Percentiles rank a stretch among this genome's conserved stretches.
Conservation (phyloP, 2,797 vertebrate genomes). For the Scomberomorus guttatus region DNA sequence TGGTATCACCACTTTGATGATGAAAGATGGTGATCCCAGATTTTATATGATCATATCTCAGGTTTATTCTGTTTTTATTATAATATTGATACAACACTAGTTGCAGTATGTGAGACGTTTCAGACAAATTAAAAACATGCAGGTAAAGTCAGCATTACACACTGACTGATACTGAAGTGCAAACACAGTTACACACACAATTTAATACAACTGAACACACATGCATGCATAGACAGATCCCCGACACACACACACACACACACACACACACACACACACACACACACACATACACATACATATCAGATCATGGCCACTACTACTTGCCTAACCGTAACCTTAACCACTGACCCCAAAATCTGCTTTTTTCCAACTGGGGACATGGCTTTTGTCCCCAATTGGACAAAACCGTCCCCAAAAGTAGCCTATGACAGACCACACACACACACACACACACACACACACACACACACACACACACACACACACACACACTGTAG, state of each 20-base stretch:
- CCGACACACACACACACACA: neutral
- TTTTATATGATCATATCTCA: neutral
- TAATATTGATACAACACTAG: neutral
- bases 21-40: neutral
- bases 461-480: neutral
- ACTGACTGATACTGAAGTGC: neutral
- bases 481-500: neutral
- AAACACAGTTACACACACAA: neutral
- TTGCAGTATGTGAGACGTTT: neutral
- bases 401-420: no score
- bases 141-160: neutral
- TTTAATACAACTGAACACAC: neutral
- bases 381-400: no score
- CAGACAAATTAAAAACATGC: no score
- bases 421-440: no score
- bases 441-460: no score
- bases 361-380: no score
- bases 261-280: neutral
- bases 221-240: no score
- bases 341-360: no score
- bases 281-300: no score
- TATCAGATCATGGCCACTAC: no score
- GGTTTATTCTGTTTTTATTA: neutral
- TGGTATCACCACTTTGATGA: slow-evolving; percentile 1
- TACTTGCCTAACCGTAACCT: no score